phyloP scores from a whole-genome alignment of 2,888 invertebrate species.

The Psococerastis gibbosa region DNA sequence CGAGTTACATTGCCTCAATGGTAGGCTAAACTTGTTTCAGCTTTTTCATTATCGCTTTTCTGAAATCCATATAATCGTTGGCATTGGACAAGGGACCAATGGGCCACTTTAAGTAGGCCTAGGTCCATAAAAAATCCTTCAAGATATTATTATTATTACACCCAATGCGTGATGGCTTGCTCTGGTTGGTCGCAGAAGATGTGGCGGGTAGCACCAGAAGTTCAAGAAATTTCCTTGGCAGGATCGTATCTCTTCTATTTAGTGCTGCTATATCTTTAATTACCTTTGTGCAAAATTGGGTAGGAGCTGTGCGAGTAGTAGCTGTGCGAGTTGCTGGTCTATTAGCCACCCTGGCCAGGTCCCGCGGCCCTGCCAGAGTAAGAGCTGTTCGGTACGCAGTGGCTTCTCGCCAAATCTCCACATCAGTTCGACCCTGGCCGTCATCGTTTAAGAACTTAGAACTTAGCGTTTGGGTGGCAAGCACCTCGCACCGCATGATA shows the following conservation, averaged over 20 bases:
- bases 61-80: too few relatives aligned
- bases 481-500: constrained; percentile 84
- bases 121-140: too few relatives aligned
- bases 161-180: too few relatives aligned
- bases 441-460: constrained; percentile 26
- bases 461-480: constrained; percentile 42
- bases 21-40: too few relatives aligned
- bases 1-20: too few relatives aligned
- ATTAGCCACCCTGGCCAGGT: constrained; percentile 28
- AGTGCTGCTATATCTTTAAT: background rate
- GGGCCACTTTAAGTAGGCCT: too few relatives aligned
- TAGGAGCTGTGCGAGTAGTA: background rate
- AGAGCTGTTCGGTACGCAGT: constrained; percentile 46
- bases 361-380: constrained; percentile 28
- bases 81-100: too few relatives aligned
- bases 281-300: constrained; percentile 3
- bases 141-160: too few relatives aligned
- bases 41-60: too few relatives aligned
- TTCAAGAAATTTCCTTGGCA: too few relatives aligned
- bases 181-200: too few relatives aligned
- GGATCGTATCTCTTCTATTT: background rate
- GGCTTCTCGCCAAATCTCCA: constrained; percentile 67
- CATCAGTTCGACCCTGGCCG: constrained; percentile 46
- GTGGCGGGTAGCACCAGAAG: too few relatives aligned
- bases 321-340: constrained; percentile 6